Evolutionary conservation across 1,140 invertebrate species (phyloP).

Genomic region (Aethina tumida): DNA sequence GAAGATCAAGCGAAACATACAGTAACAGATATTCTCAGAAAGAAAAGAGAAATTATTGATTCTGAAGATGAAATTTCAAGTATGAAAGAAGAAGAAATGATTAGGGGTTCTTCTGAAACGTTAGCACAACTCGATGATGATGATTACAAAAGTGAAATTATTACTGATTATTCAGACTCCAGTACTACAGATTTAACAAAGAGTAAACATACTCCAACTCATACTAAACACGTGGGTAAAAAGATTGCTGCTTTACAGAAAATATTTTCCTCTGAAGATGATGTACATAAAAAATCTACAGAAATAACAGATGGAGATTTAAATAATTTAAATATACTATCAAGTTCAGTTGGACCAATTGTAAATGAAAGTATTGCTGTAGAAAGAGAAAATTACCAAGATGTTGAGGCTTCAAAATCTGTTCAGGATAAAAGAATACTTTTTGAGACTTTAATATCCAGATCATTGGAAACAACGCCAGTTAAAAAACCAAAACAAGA

Average conservation of each 20-base stretch:
- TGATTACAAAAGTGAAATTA: slow-evolving; percentile 21
- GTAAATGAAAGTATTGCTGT: neutral
- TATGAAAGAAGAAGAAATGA: slow-evolving; percentile 32
- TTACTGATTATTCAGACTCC: slow-evolving; percentile 11
- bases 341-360: neutral
- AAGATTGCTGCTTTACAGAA: slow-evolving; percentile 41
- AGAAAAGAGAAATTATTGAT: slow-evolving; percentile 28
- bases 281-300: slow-evolving; percentile 4
- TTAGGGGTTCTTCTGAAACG: slow-evolving; percentile 32
- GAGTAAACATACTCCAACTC: slow-evolving; percentile 19
- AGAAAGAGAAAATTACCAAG: slow-evolving; percentile 8
- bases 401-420: slow-evolving; percentile 28
- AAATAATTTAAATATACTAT: neutral
- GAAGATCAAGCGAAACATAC: slow-evolving; percentile 35
- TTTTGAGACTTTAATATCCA: slow-evolving; percentile 40
- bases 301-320: slow-evolving; percentile 6
- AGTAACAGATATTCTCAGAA: slow-evolving; percentile 23
- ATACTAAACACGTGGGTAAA: slow-evolving; percentile 34
- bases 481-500: slow-evolving; percentile 17
- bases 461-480: slow-evolving; percentile 26
- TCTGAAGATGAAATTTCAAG: slow-evolving; percentile 36
- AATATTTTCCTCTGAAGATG: slow-evolving; percentile 31
- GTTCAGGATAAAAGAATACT: slow-evolving; percentile 45
- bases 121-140: slow-evolving; percentile 33
- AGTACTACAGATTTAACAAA: slow-evolving; percentile 6